A percentile compares a stretch with the other conserved stretches of the same genome.
These are phyloP conservation scores for Monopterus albus DNA, from an alignment of 2,113 vertebrate genomes.

Conservation along the genomic window DNA sequence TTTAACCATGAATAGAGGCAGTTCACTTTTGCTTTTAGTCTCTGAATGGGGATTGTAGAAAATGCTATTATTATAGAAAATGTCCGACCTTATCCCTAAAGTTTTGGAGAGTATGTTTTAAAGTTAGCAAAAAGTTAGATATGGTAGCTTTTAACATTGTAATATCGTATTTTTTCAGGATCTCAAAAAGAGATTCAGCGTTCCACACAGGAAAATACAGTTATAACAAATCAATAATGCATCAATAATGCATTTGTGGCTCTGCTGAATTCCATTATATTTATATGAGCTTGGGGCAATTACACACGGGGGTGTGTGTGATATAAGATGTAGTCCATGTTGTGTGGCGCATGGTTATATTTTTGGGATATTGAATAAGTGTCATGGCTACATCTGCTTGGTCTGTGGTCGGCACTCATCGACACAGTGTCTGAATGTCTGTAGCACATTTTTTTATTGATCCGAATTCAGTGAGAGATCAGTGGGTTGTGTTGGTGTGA, in stretches of 20 bases:
- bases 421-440: too few species aligned
- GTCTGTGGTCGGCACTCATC: conserved; percentile 8
- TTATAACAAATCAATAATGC: conserved; percentile 41
- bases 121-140: too few species aligned
- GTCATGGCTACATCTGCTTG: conserved; percentile 39
- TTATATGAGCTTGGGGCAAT: conserved; percentile 19
- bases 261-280: conserved; percentile 40
- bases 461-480: conserved; percentile 19
- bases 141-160: too few species aligned
- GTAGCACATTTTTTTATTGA: conserved; percentile 44
- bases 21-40: too few species aligned
- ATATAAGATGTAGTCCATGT: conserved; percentile 3
- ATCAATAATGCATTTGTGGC: conserved; percentile 54
- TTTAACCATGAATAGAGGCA: too few species aligned
- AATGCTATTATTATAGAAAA: too few species aligned
- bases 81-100: too few species aligned
- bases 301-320: conserved; percentile 5
- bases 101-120: too few species aligned
- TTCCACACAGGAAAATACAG: conserved; percentile 31
- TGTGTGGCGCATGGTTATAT: conserved; percentile 16
- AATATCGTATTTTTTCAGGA: conserved; percentile 42
- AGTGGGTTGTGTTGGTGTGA: conserved; percentile 16
- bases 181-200: conserved; percentile 13
- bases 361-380: conserved; percentile 50
- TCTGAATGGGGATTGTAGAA: too few species aligned